Evolutionary conservation across 2,797 vertebrate genomes (phyloP).

Genomic region (Podargus strigoides): DNA sequence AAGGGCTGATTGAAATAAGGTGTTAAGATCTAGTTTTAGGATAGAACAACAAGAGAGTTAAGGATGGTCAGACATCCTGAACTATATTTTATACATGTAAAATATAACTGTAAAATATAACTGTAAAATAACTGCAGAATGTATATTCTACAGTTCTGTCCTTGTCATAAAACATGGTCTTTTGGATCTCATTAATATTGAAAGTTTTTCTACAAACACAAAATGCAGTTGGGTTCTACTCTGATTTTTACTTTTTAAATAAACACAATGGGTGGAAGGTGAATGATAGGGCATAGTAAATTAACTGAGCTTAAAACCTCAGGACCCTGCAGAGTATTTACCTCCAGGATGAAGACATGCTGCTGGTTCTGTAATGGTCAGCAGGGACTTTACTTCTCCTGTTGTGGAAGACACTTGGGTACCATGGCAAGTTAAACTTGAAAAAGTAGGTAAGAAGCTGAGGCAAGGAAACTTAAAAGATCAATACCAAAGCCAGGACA

Average conservation of each 20-base stretch:
- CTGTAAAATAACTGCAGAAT: too few relatives aligned
- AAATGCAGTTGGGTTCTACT: not conserved
- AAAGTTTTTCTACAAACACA: not conserved
- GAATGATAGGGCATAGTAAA: not conserved
- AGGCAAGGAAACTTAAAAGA: not conserved
- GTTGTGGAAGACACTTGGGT: not conserved
- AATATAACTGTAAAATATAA: too few relatives aligned
- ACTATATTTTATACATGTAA: not conserved
- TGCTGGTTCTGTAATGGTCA: not conserved
- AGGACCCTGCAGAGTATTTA: not conserved
- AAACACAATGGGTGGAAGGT: not conserved
- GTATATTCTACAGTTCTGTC: not conserved
- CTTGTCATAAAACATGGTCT: rapidly evolving
- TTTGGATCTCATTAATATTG: not conserved
- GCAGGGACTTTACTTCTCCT: not conserved
- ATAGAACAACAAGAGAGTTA: not conserved
- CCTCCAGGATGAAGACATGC: not conserved
- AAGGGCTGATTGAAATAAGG: not conserved
- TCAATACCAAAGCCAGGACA: not conserved
- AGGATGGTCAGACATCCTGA: not conserved
- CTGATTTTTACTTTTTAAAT: not conserved
- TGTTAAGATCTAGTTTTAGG: not conserved
- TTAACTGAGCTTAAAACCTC: not conserved
- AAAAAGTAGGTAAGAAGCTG: not conserved
- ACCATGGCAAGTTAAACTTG: not conserved